A percentile compares a stretch with the other conserved stretches of the same genome.
These are phyloP conservation scores for Ptilonorhynchus violaceus DNA, from an alignment of 2,113 vertebrate genomes.

Conservation along the genomic window DNA sequence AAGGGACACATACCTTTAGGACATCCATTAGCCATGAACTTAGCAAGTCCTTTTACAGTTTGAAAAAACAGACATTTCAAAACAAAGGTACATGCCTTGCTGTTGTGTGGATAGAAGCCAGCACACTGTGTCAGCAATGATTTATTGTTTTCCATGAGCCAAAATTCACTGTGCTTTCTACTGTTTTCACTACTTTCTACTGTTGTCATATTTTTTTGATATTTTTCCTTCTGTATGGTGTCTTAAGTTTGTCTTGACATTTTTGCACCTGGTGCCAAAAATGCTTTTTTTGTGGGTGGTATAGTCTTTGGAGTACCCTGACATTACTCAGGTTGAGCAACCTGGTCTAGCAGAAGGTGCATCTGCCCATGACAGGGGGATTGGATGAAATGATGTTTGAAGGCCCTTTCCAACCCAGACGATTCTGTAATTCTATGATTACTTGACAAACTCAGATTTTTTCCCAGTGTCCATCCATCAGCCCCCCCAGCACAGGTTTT, in stretches of 20 bases:
- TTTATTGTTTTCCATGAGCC: not conserved
- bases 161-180: not conserved
- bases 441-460: not conserved
- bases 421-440: not conserved
- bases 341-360: not conserved
- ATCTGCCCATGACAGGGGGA: not conserved
- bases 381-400: not conserved
- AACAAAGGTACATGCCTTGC: not conserved
- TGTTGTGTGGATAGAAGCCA: not conserved
- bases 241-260: not conserved
- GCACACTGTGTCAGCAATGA: not conserved
- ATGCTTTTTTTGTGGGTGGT: not conserved
- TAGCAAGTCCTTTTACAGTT: not conserved
- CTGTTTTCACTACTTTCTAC: not conserved
- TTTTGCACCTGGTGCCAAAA: not conserved
- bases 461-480: not conserved
- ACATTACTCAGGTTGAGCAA: not conserved
- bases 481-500: not conserved
- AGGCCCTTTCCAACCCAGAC: not conserved
- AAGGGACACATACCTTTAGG: not conserved
- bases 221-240: not conserved
- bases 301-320: not conserved
- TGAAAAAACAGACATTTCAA: not conserved
- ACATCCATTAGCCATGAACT: not conserved
- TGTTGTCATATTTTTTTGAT: not conserved